Conservation (phyloP, 2,113 vertebrate genomes). For the Ceyx margarethae region DNA sequence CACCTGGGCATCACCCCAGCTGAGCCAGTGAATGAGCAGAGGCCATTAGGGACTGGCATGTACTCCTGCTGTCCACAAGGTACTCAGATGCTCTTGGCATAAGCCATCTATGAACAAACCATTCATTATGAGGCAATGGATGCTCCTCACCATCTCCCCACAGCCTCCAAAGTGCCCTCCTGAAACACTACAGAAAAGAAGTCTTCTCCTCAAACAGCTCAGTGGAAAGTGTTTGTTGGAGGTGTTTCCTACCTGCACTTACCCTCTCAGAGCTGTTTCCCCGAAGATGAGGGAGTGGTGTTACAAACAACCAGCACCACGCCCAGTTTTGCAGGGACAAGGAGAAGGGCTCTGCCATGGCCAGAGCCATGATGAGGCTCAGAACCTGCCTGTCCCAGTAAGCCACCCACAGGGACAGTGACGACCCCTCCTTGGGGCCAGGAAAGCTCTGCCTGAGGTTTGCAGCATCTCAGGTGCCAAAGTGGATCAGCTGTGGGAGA, state of each 20-base stretch:
- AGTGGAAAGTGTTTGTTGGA: not conserved
- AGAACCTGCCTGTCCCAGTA: not conserved
- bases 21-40: not conserved
- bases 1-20: not conserved
- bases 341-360: not conserved
- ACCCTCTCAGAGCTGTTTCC: fast-evolving
- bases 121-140: not conserved
- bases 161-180: not conserved
- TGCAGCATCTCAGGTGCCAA: not conserved
- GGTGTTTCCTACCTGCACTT: fast-evolving
- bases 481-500: not conserved
- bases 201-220: not conserved
- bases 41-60: fast-evolving
- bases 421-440: not conserved
- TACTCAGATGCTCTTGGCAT: fast-evolving
- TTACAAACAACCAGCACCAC: fast-evolving
- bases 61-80: not conserved
- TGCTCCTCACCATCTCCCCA: not conserved
- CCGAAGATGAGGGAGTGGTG: not conserved
- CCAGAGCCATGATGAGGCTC: fast-evolving
- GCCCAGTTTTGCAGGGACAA: fast-evolving
- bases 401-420: fast-evolving
- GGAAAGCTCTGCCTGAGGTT: not conserved
- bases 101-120: not conserved
- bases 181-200: not conserved